These are phyloP conservation scores for Epistrophella euchroma DNA, from an alignment of 2,888 invertebrate genomes.

Conservation along the genomic window DNA sequence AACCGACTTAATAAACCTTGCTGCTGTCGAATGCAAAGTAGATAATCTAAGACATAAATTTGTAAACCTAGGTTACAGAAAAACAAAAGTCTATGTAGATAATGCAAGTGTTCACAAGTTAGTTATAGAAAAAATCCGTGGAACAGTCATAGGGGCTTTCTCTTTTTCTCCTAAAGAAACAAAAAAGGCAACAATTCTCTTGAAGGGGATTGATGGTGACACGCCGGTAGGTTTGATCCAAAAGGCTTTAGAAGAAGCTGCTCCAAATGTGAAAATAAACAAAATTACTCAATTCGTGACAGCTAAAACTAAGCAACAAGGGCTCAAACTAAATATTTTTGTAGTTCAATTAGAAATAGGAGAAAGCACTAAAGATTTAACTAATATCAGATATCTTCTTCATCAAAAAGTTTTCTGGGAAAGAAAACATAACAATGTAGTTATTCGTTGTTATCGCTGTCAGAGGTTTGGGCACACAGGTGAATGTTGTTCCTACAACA, in stretches of 20 bases:
- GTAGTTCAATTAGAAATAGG: constrained; percentile 19
- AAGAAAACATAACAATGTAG: too few species aligned
- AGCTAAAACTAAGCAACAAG: neutral
- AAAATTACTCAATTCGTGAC: constrained; percentile 12
- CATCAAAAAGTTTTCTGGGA: neutral
- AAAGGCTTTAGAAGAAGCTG: constrained; percentile 7
- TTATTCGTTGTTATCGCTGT: too few species aligned
- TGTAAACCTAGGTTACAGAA: constrained; percentile 11
- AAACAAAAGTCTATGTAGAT: constrained; percentile 14
- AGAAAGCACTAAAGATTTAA: constrained; percentile 21
- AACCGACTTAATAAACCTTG: constrained; percentile 3
- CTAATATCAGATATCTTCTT: constrained; percentile 10
- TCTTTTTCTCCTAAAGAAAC: constrained; percentile 1
- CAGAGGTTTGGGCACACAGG: too few species aligned
- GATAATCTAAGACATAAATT: constrained; percentile 12
- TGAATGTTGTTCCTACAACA: too few species aligned
- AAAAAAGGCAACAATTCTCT: constrained; percentile 7
- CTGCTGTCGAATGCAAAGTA: constrained; percentile 9
- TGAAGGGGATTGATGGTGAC: constrained; percentile 5
- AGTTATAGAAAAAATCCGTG: too few species aligned
- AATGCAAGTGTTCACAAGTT: too few species aligned
- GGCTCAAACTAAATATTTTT: neutral
- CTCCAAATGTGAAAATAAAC: neutral
- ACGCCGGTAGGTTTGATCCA: neutral
- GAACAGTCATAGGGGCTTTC: too few species aligned